These are phyloP conservation scores for Gambusia holbrooki DNA, from an alignment of 2,113 vertebrate species.

Conservation along the genomic window DNA sequence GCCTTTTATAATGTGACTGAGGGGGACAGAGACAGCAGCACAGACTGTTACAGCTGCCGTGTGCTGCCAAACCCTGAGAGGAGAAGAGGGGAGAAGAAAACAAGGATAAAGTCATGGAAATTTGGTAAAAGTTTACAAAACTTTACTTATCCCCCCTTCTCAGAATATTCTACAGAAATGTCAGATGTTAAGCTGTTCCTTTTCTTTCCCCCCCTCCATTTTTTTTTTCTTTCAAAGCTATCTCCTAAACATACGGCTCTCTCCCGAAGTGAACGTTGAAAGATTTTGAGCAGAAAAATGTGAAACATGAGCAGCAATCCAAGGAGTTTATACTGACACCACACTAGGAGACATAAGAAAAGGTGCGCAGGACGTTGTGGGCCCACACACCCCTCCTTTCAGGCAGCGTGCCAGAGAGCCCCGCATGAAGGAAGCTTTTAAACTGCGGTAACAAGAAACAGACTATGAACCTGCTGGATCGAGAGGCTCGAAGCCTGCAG, in stretches of 20 bases:
- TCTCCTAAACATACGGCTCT: conserved; percentile 9
- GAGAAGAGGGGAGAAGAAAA: conserved; percentile 80
- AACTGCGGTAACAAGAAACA: conserved; percentile 85
- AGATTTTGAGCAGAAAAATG: neutral
- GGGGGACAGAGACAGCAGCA: conserved; percentile 74
- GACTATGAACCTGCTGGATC: conserved; percentile 65
- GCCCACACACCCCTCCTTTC: conserved; percentile 52
- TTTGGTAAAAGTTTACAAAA: conserved; percentile 65
- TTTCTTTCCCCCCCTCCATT: neutral
- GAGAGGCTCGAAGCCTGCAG: conserved; percentile 42
- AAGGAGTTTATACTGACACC: conserved; percentile 26
- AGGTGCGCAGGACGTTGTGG: conserved; percentile 42
- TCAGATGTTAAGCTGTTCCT: conserved; percentile 19
- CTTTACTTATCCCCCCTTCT: conserved; percentile 74
- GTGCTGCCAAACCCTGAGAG: conserved; percentile 82
- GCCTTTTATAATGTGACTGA: conserved; percentile 63
- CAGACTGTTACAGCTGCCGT: conserved; percentile 78
- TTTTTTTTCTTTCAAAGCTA: neutral
- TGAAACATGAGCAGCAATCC: conserved; percentile 19
- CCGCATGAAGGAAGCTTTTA: conserved; percentile 67
- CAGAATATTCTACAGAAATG: conserved; percentile 48
- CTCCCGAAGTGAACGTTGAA: conserved; percentile 9
- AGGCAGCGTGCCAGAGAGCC: conserved; percentile 76
- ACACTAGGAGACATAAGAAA: conserved; percentile 56
- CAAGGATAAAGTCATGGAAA: conserved; percentile 76